Conservation (phyloP, 2,888 invertebrate species). For the Teinopalpus imperialis region DNA sequence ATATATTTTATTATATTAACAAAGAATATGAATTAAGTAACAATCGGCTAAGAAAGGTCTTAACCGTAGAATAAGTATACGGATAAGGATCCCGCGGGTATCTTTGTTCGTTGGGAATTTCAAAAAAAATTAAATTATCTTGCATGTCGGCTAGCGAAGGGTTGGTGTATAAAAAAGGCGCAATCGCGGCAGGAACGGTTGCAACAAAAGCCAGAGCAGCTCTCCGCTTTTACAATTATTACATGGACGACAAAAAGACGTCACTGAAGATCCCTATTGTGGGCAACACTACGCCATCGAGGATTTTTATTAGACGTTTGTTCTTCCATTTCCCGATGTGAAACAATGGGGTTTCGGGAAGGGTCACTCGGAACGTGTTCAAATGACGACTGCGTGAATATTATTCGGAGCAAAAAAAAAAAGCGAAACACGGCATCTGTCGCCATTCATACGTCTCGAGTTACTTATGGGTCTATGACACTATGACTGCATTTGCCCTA, state of each 20-base stretch:
- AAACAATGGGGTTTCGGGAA: conserved; percentile 23
- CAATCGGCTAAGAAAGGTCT: neutral
- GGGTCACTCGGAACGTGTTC: conserved; percentile 24
- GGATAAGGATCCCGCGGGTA: conserved; percentile 23
- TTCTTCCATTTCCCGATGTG: conserved; percentile 22
- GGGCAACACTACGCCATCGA: conserved; percentile 19
- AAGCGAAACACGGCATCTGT: conserved; percentile 19
- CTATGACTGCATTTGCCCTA: conserved; percentile 3
- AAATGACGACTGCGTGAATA: conserved; percentile 22
- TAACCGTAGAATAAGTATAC: too few relatives aligned
- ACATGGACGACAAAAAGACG: conserved; percentile 23
- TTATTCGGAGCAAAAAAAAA: conserved; percentile 22
- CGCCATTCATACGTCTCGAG: conserved; percentile 22
- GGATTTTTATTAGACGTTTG: conserved; percentile 24
- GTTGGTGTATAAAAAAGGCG: conserved; percentile 17
- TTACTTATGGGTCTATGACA: conserved; percentile 3
- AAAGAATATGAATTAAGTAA: conserved; percentile 17
- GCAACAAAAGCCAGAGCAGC: conserved; percentile 23
- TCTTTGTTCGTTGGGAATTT: conserved; percentile 13
- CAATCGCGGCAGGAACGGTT: conserved; percentile 11
- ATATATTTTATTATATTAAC: too few relatives aligned
- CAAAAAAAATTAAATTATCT: conserved; percentile 14
- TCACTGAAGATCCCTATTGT: conserved; percentile 21
- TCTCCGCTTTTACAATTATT: conserved; percentile 24
- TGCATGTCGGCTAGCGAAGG: conserved; percentile 14